A percentile compares a stretch with the other conserved stretches of the same genome.
phyloP scores from a whole-genome alignment of 2,797 vertebrate species.

The Saxicola maurus region DNA sequence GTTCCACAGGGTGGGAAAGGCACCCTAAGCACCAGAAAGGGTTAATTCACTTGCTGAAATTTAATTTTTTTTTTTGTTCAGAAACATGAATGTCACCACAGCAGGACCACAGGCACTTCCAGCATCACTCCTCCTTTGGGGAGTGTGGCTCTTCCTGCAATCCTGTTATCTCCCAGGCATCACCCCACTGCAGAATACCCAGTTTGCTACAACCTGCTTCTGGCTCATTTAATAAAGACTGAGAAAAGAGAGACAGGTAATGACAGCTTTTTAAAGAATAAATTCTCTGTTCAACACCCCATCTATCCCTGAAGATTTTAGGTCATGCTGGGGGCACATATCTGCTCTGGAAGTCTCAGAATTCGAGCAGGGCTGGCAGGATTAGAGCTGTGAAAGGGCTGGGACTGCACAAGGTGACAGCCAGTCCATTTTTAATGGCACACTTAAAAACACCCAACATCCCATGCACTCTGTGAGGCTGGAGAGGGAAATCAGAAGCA shows the following conservation, averaged over 20 bases:
- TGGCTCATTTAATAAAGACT: background rate
- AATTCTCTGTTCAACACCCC: accelerated
- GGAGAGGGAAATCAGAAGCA: background rate
- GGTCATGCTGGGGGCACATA: background rate
- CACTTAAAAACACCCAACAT: background rate
- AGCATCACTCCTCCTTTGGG: background rate
- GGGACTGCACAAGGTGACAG: background rate
- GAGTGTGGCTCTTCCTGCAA: background rate
- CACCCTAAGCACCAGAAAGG: background rate
- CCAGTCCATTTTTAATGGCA: background rate
- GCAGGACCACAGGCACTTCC: background rate
- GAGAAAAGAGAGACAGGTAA: background rate
- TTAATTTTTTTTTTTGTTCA: background rate
- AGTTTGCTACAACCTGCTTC: background rate
- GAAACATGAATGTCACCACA: background rate
- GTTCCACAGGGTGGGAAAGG: background rate
- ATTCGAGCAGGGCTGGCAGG: background rate
- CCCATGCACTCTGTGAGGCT: background rate
- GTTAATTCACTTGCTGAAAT: background rate
- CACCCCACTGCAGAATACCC: accelerated
- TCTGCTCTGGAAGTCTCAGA: background rate
- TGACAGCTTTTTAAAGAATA: too few species aligned
- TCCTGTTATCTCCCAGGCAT: background rate
- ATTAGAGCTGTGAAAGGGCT: background rate
- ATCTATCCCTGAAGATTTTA: background rate